Conservation (phyloP, 2,888 invertebrate genomes). For the Rotaria sp. region DNA sequence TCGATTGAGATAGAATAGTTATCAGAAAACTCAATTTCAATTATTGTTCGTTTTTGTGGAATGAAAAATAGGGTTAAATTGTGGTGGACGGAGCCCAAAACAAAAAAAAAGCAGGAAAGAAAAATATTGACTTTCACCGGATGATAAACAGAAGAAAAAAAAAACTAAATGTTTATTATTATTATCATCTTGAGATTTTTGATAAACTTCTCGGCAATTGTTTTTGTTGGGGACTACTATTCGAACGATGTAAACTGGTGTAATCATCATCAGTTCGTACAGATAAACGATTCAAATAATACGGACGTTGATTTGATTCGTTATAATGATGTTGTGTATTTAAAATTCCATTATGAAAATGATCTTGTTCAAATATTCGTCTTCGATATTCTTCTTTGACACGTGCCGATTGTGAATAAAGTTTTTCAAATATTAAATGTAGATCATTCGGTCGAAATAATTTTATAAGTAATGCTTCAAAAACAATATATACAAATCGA, state of each 20-base stretch:
- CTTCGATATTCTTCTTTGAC: conserved; percentile 11
- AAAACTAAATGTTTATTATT: neutral
- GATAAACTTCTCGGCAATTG: neutral
- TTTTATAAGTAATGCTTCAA: conserved; percentile 72
- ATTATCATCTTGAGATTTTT: neutral
- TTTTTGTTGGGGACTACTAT: neutral
- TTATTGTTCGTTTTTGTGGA: neutral
- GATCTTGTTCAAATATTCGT: neutral
- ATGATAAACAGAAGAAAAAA: neutral
- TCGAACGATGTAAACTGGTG: neutral
- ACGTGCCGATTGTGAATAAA: conserved; percentile 9
- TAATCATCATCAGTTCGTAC: conserved; percentile 2
- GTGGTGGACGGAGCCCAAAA: neutral
- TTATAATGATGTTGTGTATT: neutral
- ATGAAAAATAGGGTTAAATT: neutral
- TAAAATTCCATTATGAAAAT: neutral
- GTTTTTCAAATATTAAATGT: conserved; percentile 13
- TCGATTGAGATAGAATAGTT: neutral
- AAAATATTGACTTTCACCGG: neutral
- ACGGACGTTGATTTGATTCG: neutral
- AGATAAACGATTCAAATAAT: conserved; percentile 6
- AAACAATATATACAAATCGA: conserved; percentile 72
- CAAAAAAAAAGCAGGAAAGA: neutral
- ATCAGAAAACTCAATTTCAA: neutral
- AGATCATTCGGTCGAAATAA: conserved; percentile 61